Base-by-base conservation (phyloP, 2,888 invertebrate genomes). In the Polylopha cassiicola region DNA sequence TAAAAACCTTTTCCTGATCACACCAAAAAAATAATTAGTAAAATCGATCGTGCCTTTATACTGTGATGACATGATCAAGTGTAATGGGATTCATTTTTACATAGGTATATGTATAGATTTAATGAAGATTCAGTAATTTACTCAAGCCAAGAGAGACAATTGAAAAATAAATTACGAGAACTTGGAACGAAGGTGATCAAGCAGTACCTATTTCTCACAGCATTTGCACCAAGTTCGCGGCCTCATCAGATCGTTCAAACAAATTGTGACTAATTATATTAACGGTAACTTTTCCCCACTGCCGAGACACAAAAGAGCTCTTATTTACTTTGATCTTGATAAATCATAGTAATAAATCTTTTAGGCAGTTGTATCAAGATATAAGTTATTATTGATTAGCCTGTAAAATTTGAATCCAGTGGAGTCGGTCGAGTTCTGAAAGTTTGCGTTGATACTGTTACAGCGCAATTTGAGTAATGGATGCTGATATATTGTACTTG, bases 391-490 rank as follows among this genome's bases (percentile, higher is more conserved):
- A 43, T 43, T 37, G 37, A 37, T 43, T 43, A 29, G 14, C 31
- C 5, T 27, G 14, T 10, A 22, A 22, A 22, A 17, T 15, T 16
- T 6, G n/a, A 21, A 27, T 23, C 21, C 21, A 21, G 22, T 21
- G 8, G 18, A 9, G 24, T 29, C 16, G 15, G 11, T 5, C 18
- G 26, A 24, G 15, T 23, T 15, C 20, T 21, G 28, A 38, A 43
- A 23, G 28, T 43, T 34, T 27, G 27, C 30, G 33, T 21, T 34
- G 24, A 26, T 38, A 10, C 33, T 28, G 30, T 38, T 32, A 37
- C 23, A 33, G 34, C 26, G 24, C 32, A 39, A 36, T 43, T 43
- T 43, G 32, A 27, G 23, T 39, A 34, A 43, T 39, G 39, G 34
- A 43, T 43, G 29, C 22, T 29, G 23, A 32, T 18, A 21, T 16